Percentiles rank a stretch among this genome's conserved stretches.
Evolutionary conservation across 37 sponge, comb jelly and placozoan species (phyloP).

Genomic region (Cliona cf. orientalis): DNA sequence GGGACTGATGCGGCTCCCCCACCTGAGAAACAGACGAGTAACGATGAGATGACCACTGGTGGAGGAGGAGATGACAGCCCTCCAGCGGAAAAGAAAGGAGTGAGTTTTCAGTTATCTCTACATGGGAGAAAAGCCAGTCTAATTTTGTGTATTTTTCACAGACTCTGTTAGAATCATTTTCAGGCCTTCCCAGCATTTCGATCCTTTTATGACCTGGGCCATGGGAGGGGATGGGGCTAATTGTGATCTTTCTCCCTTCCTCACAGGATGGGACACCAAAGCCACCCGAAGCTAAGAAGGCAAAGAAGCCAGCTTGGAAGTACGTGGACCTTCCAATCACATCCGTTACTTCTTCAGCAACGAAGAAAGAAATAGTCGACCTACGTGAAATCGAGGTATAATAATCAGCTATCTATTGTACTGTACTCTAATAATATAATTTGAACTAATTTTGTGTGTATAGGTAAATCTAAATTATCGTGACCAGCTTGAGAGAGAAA

Average conservation of each 20-base stretch:
- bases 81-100: not conserved
- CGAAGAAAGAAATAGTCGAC: slow-evolving; percentile 45
- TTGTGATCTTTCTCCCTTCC: not conserved
- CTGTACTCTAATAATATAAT: not conserved
- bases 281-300: slow-evolving; percentile 61
- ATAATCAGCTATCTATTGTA: not conserved
- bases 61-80: not conserved
- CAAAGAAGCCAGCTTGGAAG: slow-evolving; percentile 71
- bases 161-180: not conserved
- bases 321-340: slow-evolving; percentile 66
- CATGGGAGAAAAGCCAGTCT: not conserved
- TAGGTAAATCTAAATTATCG: slow-evolving; percentile 75
- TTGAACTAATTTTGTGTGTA: not conserved
- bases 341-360: slow-evolving; percentile 42
- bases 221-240: not conserved
- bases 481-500: slow-evolving; percentile 81
- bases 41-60: not conserved
- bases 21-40: not conserved
- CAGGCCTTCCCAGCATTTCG: not conserved
- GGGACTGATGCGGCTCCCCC: slow-evolving; percentile 4
- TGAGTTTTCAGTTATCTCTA: no score
- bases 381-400: slow-evolving; percentile 81
- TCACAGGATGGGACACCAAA: slow-evolving; percentile 30
- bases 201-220: not conserved
- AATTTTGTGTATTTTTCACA: not conserved